Base-by-base conservation (phyloP, 2,113 vertebrate genomes). In the Atractosteus spatula region DNA sequence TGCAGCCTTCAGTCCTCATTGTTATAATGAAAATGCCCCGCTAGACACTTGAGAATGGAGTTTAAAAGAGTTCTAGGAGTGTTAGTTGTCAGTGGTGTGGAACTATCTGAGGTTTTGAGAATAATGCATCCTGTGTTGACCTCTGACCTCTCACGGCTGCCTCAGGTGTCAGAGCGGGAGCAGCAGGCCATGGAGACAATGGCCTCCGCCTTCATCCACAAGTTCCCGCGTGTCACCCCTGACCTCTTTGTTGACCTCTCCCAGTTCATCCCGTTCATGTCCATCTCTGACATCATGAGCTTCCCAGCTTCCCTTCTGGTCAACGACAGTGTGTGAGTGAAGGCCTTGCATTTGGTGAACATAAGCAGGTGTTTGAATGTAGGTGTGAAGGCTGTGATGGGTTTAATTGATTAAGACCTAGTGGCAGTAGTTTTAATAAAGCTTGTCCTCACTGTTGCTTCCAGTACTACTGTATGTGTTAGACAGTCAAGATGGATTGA, bases 221-320 rank as follows among this genome's bases (percentile, higher is more conserved):
- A 91, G 72, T 92, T 94, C 76, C 92, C 93, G 0, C 85, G 71
- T 55, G 91, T 96, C 70, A 95, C 93, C 29, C 94, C 95, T 7
- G 93, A 96, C 75, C 88, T 96, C 65, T 96, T 97, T 68, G 89
- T 95, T 5, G 94, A 96, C 78, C 86, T 96, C 75, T 95, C 92
- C 7, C 94, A 93, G 61, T 95, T 97, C 83, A 93, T 96, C 51
- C 95, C 94, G 51, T 96, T 95, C 81, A 89, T 96, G 94, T 94
- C 94, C 0, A 92, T 94, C 55, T 91, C 94, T 3, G 94, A 97
- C 81, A 93, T 96, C 63, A 88, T 91, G 87, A 94, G 87, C 75
- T 93, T 96, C 72, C 95, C 95, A 0, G 86, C 91, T 1, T 93
- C 92, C 0, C 87, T 96, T 70, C 82, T 97, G 71, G 88, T 90